Base-by-base conservation (phyloP, 2,113 vertebrate genomes). In the Echinops telfairi region DNA sequence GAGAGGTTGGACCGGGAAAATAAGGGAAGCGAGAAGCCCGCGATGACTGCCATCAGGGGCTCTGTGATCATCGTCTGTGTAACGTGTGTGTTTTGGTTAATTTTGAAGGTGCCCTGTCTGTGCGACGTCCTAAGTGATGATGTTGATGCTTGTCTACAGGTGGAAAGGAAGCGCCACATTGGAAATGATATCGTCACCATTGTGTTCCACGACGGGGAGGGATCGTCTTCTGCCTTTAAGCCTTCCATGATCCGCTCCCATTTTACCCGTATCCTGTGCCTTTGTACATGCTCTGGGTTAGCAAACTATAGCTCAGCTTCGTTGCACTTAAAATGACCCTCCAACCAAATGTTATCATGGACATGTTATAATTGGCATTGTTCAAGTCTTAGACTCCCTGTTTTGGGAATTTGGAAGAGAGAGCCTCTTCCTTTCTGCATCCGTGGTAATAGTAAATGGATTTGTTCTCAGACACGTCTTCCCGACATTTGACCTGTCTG, bases 211-310 rank as follows among this genome's bases (percentile, higher is more conserved):
- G 99, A 99, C 96, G 99, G 99, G 19, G 99, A 99, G 83, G 99
- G 99, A 29, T 98, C 98, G 22, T 99, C 99, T 43, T 97, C 99
- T 1, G 98, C 99, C 92, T 99, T 99, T 95, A 99, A 99, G 96
- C 99, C 99, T 25, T 99, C 99, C 83, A 99, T 99, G 99, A 99
- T 99, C 97, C 99, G 99, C 86, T 99, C 99, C 89, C 99, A 99
- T 97, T 99, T 99, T 96, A 99, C 99, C 81, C 99, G 99, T 99
- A 99, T 99, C 99, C 98, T 98, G 98, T 80, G 95, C 83, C 75
- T 43, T 40, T 83, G 36, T 2, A 23, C 33, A 20, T 15, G 17
- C n/a, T 83, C 62, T 43, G 0, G 8, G 7, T 14, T 15, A 4
- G n/a, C 22, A 14, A 25, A 58, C 36, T 58, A 12, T 22, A 11